These are phyloP conservation scores for Arnoldichthys spilopterus DNA, from an alignment of 2,797 vertebrate genomes.

Conservation along the genomic window DNA sequence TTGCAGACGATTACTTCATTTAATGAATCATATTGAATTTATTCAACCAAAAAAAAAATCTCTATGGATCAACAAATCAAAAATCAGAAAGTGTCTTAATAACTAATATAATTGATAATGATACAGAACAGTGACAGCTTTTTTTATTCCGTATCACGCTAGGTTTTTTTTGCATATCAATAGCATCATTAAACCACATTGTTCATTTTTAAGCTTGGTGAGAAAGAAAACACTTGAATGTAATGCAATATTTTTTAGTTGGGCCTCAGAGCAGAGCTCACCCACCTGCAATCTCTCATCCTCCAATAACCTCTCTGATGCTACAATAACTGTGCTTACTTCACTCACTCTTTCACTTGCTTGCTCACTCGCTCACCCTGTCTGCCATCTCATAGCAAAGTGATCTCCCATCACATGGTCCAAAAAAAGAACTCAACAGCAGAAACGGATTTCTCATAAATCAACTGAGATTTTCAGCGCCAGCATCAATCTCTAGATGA, in stretches of 20 bases:
- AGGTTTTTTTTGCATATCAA: neutral
- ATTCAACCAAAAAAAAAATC: too few species aligned
- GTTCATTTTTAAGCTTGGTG: slow-evolving; percentile 30
- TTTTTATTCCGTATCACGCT: neutral
- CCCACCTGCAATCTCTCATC: slow-evolving; percentile 59
- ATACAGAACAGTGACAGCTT: neutral
- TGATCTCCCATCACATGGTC: slow-evolving; percentile 5
- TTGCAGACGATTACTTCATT: too few species aligned
- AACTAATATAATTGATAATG: neutral
- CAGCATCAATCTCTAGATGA: slow-evolving; percentile 16
- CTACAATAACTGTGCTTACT: too few species aligned
- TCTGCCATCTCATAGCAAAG: slow-evolving; percentile 25
- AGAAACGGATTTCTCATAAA: slow-evolving; percentile 10
- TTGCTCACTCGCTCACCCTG: neutral
- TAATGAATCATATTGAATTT: too few species aligned
- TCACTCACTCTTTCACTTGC: neutral
- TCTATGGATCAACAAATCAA: too few species aligned
- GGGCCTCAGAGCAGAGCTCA: slow-evolving; percentile 18
- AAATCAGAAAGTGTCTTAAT: too few species aligned
- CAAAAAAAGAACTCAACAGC: slow-evolving; percentile 9
- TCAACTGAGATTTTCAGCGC: slow-evolving; percentile 6
- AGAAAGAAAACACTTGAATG: slow-evolving; percentile 11
- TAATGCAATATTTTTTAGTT: neutral
- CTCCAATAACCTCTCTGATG: slow-evolving; percentile 65
- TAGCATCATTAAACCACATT: neutral